Evolutionary conservation across 2,113 vertebrate species (phyloP).

Genomic region (Oreotrochilus melanogaster): DNA sequence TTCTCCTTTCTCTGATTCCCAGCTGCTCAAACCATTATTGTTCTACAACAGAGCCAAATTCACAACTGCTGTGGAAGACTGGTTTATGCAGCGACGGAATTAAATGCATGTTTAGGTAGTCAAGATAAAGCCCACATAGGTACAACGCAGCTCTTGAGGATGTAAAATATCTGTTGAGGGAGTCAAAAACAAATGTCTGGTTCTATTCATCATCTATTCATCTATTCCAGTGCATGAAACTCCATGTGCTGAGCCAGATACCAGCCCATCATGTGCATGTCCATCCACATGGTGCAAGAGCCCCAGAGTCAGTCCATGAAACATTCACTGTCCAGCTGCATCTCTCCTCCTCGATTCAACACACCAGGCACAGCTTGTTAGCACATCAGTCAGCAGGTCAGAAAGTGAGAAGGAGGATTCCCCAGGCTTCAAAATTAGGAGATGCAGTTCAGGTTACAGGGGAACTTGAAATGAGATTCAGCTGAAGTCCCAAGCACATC

Average conservation of each 20-base stretch:
- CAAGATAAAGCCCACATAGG: neutral
- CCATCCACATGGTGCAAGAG: rapidly evolving
- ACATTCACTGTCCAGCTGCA: neutral
- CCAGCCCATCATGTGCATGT: rapidly evolving
- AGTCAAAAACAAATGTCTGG: neutral
- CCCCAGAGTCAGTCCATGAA: neutral
- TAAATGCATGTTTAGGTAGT: neutral
- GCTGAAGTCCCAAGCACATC: neutral
- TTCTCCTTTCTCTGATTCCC: neutral
- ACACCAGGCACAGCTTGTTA: neutral
- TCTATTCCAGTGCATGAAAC: neutral
- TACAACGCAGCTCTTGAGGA: neutral
- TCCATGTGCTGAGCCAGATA: rapidly evolving
- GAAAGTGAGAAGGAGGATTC: rapidly evolving
- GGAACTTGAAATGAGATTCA: neutral
- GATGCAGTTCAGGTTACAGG: neutral
- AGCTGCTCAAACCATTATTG: slow-evolving; percentile 10
- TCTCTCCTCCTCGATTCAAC: neutral
- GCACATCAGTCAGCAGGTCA: neutral
- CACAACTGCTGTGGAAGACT: neutral
- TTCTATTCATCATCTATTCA: neutral
- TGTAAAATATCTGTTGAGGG: neutral
- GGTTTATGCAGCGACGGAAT: neutral
- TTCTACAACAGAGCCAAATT: neutral
- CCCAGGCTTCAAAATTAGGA: neutral